Conservation (phyloP, 1,140 invertebrate species). For the Andrena cerasifolii region DNA sequence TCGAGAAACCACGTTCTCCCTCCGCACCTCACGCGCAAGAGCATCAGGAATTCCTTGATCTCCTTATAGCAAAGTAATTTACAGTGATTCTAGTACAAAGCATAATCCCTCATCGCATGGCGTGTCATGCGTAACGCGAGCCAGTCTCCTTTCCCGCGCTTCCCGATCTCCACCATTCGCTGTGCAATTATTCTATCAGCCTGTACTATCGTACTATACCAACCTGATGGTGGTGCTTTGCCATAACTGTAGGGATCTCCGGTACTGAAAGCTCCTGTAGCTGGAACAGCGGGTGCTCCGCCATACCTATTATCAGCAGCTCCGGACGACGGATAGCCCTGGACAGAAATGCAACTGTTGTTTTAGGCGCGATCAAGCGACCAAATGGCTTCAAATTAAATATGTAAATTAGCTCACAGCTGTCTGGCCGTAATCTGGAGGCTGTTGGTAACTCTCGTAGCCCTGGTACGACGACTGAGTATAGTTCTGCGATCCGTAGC, state of each 20-base stretch:
- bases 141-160: no score
- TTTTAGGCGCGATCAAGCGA: no score
- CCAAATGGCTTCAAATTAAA: not conserved
- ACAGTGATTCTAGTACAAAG: not conserved
- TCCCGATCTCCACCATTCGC: no score
- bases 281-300: slow-evolving; percentile 74
- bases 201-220: slow-evolving; percentile 1
- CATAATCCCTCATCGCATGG: not conserved
- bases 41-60: not conserved
- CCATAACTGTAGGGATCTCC: slow-evolving; percentile 80
- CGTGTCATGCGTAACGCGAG: no score
- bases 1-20: not conserved
- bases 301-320: slow-evolving; percentile 77
- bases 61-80: not conserved
- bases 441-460: slow-evolving; percentile 80
- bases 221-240: slow-evolving; percentile 79
- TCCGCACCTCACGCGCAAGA: not conserved
- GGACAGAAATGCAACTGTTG: no score
- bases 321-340: slow-evolving; percentile 78
- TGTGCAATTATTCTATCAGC: not conserved
- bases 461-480: slow-evolving; percentile 78
- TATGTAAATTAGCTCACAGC: slow-evolving; percentile 67
- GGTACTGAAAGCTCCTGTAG: slow-evolving; percentile 73
- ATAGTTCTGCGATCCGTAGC: slow-evolving; percentile 78
- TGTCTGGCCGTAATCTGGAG: slow-evolving; percentile 79